phyloP scores from a whole-genome alignment of 2,797 vertebrate species.

The Xerus rutilus region DNA sequence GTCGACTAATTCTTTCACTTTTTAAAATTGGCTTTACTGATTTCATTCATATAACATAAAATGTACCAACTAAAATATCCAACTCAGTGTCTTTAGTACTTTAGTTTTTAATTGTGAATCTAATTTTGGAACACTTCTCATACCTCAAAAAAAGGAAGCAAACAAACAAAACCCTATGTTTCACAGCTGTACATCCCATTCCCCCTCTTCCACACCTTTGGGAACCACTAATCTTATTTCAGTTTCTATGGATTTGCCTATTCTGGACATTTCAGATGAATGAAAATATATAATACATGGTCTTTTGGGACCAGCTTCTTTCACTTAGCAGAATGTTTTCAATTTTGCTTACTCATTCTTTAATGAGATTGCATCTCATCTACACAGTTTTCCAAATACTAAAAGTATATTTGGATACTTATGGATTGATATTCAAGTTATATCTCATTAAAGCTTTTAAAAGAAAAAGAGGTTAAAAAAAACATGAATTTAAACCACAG shows the following conservation, averaged over 20 bases:
- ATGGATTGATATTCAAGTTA: not conserved
- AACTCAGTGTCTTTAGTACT: not conserved
- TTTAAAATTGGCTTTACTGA: constrained; percentile 1
- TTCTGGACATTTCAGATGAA: not conserved
- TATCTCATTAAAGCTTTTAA: not conserved
- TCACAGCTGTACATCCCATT: not conserved
- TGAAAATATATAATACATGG: not conserved
- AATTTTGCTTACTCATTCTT: not conserved
- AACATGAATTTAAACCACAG: not conserved
- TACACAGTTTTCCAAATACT: not conserved
- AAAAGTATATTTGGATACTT: not conserved
- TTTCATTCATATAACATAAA: not conserved
- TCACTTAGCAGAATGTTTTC: not conserved
- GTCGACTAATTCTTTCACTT: not conserved
- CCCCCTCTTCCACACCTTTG: not conserved
- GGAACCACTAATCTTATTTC: not conserved
- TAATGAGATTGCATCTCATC: not conserved
- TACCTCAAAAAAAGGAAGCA: not conserved
- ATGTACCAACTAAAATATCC: not conserved
- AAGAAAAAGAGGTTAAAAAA: not conserved
- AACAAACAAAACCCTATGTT: not conserved
- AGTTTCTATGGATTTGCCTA: not conserved
- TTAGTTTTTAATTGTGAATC: not conserved
- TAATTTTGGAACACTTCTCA: not conserved
- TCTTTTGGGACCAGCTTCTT: not conserved